Evolutionary conservation across 2,797 vertebrate genomes (phyloP).

Genomic region (Scomberomorus guttatus): DNA sequence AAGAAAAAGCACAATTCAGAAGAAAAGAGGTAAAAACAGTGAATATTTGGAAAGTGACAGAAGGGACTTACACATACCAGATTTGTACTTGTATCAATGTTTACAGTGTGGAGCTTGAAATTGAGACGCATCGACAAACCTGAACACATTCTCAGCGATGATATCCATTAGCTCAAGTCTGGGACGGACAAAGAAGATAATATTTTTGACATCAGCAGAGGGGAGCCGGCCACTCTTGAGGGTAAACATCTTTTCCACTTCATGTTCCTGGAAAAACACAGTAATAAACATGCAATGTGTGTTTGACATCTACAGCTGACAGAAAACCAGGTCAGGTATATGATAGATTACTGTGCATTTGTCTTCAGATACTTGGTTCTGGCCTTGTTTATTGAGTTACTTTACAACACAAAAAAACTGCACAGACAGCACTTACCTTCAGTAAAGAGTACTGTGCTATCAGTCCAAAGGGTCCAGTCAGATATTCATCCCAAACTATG

Average conservation of each 20-base stretch:
- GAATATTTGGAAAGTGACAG: background rate
- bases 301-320: background rate
- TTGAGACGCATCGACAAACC: slow-evolving; percentile 77
- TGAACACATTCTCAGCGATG: slow-evolving; percentile 94
- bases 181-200: slow-evolving; percentile 97
- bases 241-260: slow-evolving; percentile 99
- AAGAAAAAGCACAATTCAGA: slow-evolving; percentile 4
- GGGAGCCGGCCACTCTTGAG: slow-evolving; percentile 94
- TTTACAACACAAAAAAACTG: background rate
- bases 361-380: background rate
- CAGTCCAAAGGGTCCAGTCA: slow-evolving; percentile 96
- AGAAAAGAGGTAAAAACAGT: background rate
- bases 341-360: background rate
- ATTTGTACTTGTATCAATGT: background rate
- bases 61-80: background rate
- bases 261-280: slow-evolving; percentile 90
- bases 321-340: background rate
- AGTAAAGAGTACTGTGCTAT: slow-evolving; percentile 97
- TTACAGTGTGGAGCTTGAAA: background rate
- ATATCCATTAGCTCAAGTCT: slow-evolving; percentile 97
- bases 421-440: slow-evolving; percentile 85
- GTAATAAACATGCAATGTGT: background rate
- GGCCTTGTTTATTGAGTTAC: background rate
- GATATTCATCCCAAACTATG: slow-evolving; percentile 98
- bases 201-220: slow-evolving; percentile 94